A percentile compares a stretch with the other conserved stretches of the same genome.
Conservation (phyloP, 2,113 vertebrate genomes). For the Serilophus lunatus region DNA sequence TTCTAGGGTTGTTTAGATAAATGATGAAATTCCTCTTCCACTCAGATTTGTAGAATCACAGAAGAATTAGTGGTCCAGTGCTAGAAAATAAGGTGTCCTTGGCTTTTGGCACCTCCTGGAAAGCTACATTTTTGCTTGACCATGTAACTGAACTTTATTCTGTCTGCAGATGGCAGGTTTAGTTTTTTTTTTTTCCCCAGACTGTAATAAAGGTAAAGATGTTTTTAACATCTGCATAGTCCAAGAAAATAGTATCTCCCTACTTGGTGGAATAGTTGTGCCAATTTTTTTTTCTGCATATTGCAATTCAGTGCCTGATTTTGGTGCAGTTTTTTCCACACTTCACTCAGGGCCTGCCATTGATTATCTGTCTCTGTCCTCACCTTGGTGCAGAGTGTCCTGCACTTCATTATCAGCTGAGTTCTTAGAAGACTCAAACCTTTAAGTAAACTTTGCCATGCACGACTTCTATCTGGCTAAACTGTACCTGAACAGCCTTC, state of each 20-base stretch:
- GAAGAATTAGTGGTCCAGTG: background rate
- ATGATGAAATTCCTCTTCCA: background rate
- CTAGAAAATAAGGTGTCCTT: background rate
- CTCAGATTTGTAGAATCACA: background rate
- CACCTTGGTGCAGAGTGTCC: background rate
- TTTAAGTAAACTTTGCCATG: background rate
- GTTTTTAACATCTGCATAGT: background rate
- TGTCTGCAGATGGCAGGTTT: background rate
- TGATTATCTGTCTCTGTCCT: background rate
- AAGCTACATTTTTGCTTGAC: background rate
- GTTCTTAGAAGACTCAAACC: background rate
- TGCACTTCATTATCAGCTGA: background rate
- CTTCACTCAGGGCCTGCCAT: background rate
- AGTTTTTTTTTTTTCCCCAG: rapidly evolving
- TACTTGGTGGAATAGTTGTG: background rate
- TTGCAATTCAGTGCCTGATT: background rate
- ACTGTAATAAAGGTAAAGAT: background rate
- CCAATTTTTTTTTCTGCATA: background rate
- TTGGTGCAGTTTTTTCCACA: rapidly evolving
- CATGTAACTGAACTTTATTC: background rate
- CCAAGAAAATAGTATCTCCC: background rate
- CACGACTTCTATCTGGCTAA: background rate
- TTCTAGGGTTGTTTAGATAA: background rate
- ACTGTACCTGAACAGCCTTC: background rate
- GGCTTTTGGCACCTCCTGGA: background rate